Evolutionary conservation across 92 coral and sea anemone genomes (phyloP).

Genomic region (Palythoa grandis): DNA sequence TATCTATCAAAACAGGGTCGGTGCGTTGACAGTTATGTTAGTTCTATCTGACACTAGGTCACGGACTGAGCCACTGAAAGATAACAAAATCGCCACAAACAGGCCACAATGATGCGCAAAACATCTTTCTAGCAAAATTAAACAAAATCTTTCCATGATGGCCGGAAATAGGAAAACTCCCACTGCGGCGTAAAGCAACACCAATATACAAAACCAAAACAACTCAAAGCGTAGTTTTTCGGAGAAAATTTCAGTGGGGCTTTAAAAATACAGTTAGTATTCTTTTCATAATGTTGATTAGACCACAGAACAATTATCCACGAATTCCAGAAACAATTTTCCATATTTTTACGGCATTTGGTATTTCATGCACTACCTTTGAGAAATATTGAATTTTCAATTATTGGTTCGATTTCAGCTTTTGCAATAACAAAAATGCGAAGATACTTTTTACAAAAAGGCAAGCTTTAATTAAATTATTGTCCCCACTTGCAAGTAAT

Average conservation of each 20-base stretch:
- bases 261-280: not conserved
- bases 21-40: not conserved
- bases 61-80: not conserved
- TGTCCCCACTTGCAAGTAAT: not conserved
- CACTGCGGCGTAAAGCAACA: not conserved
- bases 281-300: not conserved
- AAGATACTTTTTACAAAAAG: not conserved
- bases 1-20: not conserved
- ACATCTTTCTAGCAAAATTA: not conserved
- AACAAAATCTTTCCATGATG: not conserved
- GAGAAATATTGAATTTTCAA: too few species aligned
- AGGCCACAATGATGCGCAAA: not conserved
- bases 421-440: not conserved
- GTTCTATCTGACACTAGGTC: not conserved
- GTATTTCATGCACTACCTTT: too few species aligned
- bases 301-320: not conserved
- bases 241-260: not conserved
- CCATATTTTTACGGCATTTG: not conserved
- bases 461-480: not conserved
- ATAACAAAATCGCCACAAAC: not conserved
- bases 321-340: not conserved
- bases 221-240: not conserved
- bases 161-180: not conserved
- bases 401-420: not conserved
- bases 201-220: not conserved